Evolutionary conservation across 2,797 vertebrate species (phyloP).

Genomic region (Myotis myotis): DNA sequence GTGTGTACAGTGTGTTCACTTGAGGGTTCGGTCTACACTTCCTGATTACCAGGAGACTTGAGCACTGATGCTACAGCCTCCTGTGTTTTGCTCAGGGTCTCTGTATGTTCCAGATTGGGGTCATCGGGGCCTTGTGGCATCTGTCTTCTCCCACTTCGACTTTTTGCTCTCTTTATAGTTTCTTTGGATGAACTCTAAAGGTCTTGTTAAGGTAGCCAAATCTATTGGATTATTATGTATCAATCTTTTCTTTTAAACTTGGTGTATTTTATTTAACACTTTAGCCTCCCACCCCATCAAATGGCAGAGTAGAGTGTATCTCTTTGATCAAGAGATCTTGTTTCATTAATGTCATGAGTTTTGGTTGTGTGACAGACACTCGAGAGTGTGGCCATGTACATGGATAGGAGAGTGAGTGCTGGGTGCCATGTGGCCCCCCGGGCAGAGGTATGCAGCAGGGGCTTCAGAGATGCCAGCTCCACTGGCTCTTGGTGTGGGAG

Average conservation of each 20-base stretch:
- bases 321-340: not conserved
- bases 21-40: not conserved
- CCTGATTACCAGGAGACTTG: not conserved
- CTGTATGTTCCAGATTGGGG: not conserved
- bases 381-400: not conserved
- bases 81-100: not conserved
- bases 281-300: not conserved
- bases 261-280: not conserved
- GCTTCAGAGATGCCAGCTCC: not conserved
- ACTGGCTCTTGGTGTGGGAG: not conserved
- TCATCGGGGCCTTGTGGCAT: not conserved
- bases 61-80: not conserved
- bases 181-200: not conserved
- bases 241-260: not conserved
- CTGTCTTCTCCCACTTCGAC: not conserved
- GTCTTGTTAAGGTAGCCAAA: not conserved
- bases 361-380: not conserved
- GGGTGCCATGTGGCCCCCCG: not conserved
- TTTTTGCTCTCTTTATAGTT: not conserved
- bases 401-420: not conserved
- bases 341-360: not conserved
- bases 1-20: accelerated
- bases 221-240: not conserved
- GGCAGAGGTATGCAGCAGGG: not conserved
- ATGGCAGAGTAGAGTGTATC: not conserved